phyloP scores from a whole-genome alignment of 2,113 vertebrate species.

The Anarhynchus alexandrinus region DNA sequence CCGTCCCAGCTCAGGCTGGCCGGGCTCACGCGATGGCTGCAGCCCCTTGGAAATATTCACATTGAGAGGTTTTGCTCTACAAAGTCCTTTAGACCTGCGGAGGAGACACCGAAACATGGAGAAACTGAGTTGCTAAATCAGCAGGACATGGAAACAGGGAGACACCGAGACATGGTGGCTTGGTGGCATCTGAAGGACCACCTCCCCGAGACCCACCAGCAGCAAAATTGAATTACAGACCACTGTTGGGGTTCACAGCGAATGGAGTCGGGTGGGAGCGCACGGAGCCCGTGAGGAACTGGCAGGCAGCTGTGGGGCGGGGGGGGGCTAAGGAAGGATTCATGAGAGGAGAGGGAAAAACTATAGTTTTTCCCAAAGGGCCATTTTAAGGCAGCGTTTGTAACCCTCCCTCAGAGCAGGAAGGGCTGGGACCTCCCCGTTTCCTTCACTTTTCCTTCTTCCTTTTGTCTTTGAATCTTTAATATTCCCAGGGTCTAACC shows the following conservation, averaged over 20 bases:
- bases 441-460: not conserved
- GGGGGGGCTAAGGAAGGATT: not conserved
- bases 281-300: fast-evolving
- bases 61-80: not conserved
- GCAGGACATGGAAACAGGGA: not conserved
- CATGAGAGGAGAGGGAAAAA: not conserved
- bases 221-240: fast-evolving
- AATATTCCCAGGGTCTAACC: not conserved
- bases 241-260: fast-evolving
- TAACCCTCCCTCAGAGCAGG: not conserved
- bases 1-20: not conserved
- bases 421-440: not conserved
- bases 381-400: not conserved
- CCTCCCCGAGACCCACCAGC: fast-evolving
- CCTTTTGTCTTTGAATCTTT: not conserved
- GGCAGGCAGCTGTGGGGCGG: not conserved
- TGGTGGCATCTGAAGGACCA: not conserved
- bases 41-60: not conserved
- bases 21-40: fast-evolving
- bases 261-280: not conserved
- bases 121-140: not conserved
- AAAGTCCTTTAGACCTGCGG: not conserved
- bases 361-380: not conserved
- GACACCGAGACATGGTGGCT: fast-evolving
- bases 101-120: not conserved